Percentiles rank a stretch among this genome's conserved stretches.
Evolutionary conservation across 92 coral and sea anemone species (phyloP).

Genomic region (Chrysogorgia sp.): DNA sequence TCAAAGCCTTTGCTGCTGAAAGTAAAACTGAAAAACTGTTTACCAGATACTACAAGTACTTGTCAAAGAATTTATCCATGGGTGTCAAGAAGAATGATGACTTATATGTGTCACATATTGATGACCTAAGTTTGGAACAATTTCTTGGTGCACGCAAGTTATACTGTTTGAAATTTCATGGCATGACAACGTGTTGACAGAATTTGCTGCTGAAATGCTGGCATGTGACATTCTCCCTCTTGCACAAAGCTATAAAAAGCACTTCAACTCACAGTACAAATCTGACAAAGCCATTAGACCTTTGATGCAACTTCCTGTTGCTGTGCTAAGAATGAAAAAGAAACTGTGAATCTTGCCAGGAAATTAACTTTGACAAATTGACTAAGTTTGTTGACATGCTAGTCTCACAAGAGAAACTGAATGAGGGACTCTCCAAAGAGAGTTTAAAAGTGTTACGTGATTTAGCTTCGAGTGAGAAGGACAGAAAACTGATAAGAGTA

Average conservation of each 20-base stretch:
- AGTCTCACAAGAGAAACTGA: slow-evolving; percentile 21
- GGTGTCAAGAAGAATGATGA: slow-evolving; percentile 24
- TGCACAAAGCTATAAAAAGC: slow-evolving; percentile 1
- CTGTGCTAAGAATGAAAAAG: slow-evolving; percentile 8
- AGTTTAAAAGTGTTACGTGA: slow-evolving; percentile 43
- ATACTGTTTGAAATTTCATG: slow-evolving; percentile 51
- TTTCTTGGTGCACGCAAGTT: slow-evolving; percentile 39
- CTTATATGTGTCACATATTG: slow-evolving; percentile 40
- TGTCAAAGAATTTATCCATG: slow-evolving; percentile 41
- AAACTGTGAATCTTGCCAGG: slow-evolving; percentile 9
- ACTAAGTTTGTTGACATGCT: slow-evolving; percentile 11
- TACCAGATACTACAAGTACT: slow-evolving; percentile 48
- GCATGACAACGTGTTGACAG: slow-evolving; percentile 10
- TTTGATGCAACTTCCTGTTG: slow-evolving; percentile 27
- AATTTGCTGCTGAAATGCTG: slow-evolving; percentile 48
- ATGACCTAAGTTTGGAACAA: slow-evolving; percentile 48
- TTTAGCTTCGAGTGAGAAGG: slow-evolving; percentile 33
- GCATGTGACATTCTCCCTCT: slow-evolving; percentile 24
- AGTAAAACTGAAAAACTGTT: no score
- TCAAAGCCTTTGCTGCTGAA: no score
- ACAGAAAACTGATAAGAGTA: slow-evolving; percentile 35
- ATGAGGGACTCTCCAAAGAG: slow-evolving; percentile 41
- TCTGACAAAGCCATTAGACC: slow-evolving; percentile 35
- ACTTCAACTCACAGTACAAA: slow-evolving; percentile 23
- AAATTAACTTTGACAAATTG: slow-evolving; percentile 13